These are phyloP conservation scores for Chloromyia formosa DNA, from an alignment of 2,888 invertebrate genomes.

Conservation along the genomic window DNA sequence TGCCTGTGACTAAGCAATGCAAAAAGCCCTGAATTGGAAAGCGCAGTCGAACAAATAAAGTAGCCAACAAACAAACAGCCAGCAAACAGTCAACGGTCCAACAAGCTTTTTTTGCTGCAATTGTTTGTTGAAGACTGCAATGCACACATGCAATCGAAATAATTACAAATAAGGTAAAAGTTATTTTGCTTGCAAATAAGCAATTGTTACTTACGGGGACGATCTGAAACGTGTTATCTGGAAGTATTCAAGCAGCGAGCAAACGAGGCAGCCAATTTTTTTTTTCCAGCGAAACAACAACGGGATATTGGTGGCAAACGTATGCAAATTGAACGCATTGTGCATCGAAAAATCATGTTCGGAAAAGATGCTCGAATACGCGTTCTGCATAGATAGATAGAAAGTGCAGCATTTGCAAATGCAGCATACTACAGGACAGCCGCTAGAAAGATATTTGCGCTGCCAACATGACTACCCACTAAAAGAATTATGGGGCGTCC, in stretches of 20 bases:
- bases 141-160: conserved; percentile 46
- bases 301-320: neutral
- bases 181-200: conserved; percentile 40
- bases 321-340: conserved; percentile 42
- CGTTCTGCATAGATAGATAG: conserved; percentile 24
- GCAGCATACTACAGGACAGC: neutral
- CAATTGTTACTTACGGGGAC: conserved; percentile 38
- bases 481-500: conserved; percentile 29
- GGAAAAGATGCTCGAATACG: conserved; percentile 17
- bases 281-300: neutral
- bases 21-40: neutral
- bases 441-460: conserved; percentile 10
- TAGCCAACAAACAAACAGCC: neutral
- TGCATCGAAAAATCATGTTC: conserved; percentile 33
- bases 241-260: conserved; percentile 7
- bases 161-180: conserved; percentile 46
- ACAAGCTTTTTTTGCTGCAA: neutral
- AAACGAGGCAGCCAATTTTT: neutral
- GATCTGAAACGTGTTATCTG: conserved; percentile 40
- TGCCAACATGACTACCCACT: conserved; percentile 24
- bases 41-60: neutral
- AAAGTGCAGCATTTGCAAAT: neutral
- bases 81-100: neutral
- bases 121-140: conserved; percentile 15
- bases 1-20: neutral